These are phyloP conservation scores for Rhynchomys soricoides DNA, from an alignment of 2,113 vertebrate species.

Conservation along the genomic window DNA sequence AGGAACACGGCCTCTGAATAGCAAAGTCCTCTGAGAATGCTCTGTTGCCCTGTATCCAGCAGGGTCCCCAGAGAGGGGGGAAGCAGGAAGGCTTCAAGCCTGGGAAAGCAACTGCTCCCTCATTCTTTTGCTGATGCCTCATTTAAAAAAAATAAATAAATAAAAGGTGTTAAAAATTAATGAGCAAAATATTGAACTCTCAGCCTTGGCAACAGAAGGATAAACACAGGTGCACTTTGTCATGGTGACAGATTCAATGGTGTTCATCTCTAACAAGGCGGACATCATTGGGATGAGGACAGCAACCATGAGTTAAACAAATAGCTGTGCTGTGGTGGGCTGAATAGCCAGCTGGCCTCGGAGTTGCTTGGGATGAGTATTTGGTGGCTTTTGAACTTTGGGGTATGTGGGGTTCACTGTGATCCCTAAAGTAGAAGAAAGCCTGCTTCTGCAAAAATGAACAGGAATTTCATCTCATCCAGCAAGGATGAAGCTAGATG, in stretches of 20 bases:
- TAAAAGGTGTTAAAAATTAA: conserved; percentile 43
- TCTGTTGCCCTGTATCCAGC: neutral
- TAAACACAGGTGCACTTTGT: conserved; percentile 23
- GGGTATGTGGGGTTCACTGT: rapidly evolving
- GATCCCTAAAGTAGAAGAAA: neutral
- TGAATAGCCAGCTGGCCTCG: neutral
- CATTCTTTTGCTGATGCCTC: neutral
- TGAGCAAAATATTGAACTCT: conserved; percentile 3
- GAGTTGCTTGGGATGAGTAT: rapidly evolving
- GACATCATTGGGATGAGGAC: neutral
- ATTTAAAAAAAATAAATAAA: neutral
- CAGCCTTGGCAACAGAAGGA: conserved; percentile 35
- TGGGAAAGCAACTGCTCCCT: neutral
- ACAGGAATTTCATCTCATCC: neutral
- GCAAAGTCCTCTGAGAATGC: neutral
- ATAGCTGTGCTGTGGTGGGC: neutral
- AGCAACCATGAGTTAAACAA: conserved; percentile 11
- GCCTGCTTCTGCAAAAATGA: rapidly evolving
- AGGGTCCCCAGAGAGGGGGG: neutral
- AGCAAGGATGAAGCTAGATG: neutral
- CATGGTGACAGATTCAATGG: neutral
- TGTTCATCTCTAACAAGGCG: neutral
- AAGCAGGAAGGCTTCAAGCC: neutral
- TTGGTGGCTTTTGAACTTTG: neutral
- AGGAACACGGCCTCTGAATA: neutral